phyloP scores from a whole-genome alignment of 2,113 vertebrate genomes.

The Anas platyrhynchos region DNA sequence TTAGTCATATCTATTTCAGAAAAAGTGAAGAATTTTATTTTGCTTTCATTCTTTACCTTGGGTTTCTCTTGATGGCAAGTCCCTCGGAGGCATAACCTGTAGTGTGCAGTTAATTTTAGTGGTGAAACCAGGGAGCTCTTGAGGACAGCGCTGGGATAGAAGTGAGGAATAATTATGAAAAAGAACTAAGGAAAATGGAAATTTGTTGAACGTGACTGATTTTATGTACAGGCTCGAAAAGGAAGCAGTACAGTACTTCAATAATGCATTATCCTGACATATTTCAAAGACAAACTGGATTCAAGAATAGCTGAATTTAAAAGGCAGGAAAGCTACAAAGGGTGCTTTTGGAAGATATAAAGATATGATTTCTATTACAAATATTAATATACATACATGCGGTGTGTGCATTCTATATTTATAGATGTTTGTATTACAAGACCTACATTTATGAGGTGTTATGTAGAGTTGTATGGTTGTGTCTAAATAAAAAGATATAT shows the following conservation, averaged over 20 bases:
- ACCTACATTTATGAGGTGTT: neutral
- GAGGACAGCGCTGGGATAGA: conserved; percentile 22
- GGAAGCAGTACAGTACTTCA: conserved; percentile 21
- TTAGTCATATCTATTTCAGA: neutral
- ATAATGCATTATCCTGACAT: conserved; percentile 46
- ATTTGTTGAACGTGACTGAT: conserved; percentile 49
- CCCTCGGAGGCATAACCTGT: conserved; percentile 29
- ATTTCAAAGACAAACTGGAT: conserved; percentile 61
- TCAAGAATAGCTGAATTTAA: conserved; percentile 51
- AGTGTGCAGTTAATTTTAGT: conserved; percentile 12
- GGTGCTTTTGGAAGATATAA: conserved; percentile 23
- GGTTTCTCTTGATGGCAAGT: neutral
- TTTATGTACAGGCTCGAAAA: conserved; percentile 44
- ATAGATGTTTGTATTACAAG: neutral
- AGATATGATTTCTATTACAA: conserved; percentile 18
- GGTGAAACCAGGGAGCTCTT: neutral
- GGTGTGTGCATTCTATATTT: neutral
- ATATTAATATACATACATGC: neutral
- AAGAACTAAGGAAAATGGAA: conserved; percentile 55
- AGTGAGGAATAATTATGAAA: conserved; percentile 54
- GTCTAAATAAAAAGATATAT: neutral
- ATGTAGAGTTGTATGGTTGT: neutral
- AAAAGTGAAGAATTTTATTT: neutral
- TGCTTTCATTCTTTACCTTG: neutral
- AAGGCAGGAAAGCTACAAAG: conserved; percentile 50